Evolutionary conservation across 2,797 vertebrate genomes (phyloP).

Genomic region (Manis pentadactyla): DNA sequence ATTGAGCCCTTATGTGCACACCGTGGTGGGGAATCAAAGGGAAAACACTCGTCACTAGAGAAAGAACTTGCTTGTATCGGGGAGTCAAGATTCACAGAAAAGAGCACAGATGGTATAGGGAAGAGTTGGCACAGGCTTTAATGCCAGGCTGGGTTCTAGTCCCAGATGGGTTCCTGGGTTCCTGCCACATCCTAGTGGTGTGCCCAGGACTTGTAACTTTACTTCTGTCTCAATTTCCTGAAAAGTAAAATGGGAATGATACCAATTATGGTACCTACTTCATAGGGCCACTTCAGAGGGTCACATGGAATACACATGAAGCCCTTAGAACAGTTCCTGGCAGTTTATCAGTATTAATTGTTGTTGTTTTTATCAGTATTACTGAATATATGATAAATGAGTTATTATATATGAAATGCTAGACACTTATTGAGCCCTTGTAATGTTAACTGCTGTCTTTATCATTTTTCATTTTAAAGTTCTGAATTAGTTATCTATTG

Average conservation of each 20-base stretch:
- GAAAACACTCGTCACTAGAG: neutral
- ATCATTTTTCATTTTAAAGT: neutral
- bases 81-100: neutral
- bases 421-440: neutral
- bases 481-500: neutral
- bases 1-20: accelerated
- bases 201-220: neutral
- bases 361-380: too few species aligned
- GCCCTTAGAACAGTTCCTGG: neutral
- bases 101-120: accelerated
- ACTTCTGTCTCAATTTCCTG: neutral
- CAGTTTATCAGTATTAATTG: neutral
- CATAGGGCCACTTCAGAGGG: neutral
- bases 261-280: too few species aligned
- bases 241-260: neutral
- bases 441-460: neutral
- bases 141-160: neutral
- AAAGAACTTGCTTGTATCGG: neutral
- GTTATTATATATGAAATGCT: neutral
- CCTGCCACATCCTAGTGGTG: neutral
- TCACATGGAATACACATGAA: neutral
- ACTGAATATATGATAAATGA: neutral
- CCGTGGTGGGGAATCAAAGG: neutral
- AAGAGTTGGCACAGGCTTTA: neutral
- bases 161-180: too few species aligned